A percentile compares a stretch with the other conserved stretches of the same genome.
Evolutionary conservation across 2,113 vertebrate genomes (phyloP).

Genomic region (Podarcis cretensis): DNA sequence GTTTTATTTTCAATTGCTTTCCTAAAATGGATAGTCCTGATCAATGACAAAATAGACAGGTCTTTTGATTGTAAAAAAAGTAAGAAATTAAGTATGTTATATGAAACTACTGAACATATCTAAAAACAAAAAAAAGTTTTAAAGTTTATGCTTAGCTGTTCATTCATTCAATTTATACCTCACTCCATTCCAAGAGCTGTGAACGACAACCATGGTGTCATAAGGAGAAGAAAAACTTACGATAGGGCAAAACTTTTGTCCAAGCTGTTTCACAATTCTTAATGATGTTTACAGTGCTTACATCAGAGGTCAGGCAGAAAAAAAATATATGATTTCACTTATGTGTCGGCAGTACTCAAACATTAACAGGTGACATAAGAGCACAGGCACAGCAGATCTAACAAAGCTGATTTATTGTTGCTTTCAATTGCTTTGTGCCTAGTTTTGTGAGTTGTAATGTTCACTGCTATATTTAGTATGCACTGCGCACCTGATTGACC

Average conservation of each 20-base stretch:
- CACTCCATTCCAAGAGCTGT: not conserved
- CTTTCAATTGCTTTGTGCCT: constrained; percentile 42
- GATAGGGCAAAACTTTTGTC: constrained; percentile 13
- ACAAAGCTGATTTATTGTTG: constrained; percentile 32
- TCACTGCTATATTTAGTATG: constrained; percentile 34
- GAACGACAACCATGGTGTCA: not conserved
- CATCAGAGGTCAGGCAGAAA: constrained; percentile 31
- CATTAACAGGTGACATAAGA: constrained; percentile 41
- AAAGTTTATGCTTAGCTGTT: not conserved
- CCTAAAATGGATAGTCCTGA: not conserved
- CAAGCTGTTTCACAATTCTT: constrained; percentile 32
- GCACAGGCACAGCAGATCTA: not conserved
- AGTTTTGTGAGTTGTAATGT: constrained; percentile 44
- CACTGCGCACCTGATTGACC: constrained; percentile 21
- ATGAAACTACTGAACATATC: not conserved
- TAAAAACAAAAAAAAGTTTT: not conserved
- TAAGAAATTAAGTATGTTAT: not conserved
- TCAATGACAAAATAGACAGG: not conserved
- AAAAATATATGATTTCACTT: constrained; percentile 34
- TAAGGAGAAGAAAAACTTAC: too few relatives aligned
- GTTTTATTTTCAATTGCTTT: not conserved
- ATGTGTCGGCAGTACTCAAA: not conserved
- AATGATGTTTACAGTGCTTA: constrained; percentile 33
- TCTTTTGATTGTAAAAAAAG: not conserved
- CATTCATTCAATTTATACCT: not conserved